Conservation (phyloP, 2,888 invertebrate species). For the Colletes collaris region DNA sequence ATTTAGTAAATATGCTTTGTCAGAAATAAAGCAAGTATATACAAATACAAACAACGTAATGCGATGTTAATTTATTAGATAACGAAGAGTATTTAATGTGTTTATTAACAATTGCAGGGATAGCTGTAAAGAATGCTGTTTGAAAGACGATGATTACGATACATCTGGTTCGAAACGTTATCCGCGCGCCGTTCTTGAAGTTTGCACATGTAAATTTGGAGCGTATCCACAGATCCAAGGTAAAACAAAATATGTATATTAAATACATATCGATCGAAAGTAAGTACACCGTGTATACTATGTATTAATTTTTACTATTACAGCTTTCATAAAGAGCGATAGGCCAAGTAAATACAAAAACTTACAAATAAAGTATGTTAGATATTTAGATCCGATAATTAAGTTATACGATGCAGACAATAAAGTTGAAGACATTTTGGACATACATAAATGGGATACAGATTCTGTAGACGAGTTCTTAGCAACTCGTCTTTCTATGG, state of each 20-base stretch:
- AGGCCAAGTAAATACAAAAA: conserved; percentile 95
- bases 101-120: conserved; percentile 50
- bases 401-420: conserved; percentile 94
- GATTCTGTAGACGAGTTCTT: conserved; percentile 99
- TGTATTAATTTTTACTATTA: conserved; percentile 47
- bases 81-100: not conserved
- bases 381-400: conserved; percentile 97
- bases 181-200: conserved; percentile 96
- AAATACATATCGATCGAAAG: not conserved
- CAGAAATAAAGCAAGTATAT: conserved; percentile 85
- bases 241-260: conserved; percentile 68
- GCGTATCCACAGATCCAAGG: conserved; percentile 98
- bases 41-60: conserved; percentile 3
- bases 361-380: conserved; percentile 94
- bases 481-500: conserved; percentile 89
- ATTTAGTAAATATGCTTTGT: conserved; percentile 89
- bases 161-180: conserved; percentile 88
- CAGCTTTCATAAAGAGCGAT: conserved; percentile 97
- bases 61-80: not conserved
- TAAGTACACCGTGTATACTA: not conserved
- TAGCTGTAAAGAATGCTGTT: conserved; percentile 91
- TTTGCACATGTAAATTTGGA: conserved; percentile 99
- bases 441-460: conserved; percentile 99
- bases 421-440: conserved; percentile 93
- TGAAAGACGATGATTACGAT: conserved; percentile 88